phyloP scores from a whole-genome alignment of 2,888 invertebrate genomes.

The Campoplex capitator region DNA sequence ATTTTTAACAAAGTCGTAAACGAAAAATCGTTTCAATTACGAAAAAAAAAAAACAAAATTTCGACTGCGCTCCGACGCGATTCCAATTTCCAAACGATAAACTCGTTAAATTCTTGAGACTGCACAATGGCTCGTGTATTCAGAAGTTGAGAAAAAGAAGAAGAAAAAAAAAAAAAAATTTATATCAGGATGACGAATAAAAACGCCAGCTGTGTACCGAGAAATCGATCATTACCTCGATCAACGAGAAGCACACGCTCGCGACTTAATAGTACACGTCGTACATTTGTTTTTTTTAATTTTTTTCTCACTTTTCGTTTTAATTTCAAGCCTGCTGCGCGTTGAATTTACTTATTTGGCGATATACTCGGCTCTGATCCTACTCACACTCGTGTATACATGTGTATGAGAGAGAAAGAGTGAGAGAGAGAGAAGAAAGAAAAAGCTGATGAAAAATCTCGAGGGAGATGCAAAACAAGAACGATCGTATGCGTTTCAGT shows the following conservation, averaged over 20 bases:
- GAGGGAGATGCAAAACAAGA: conserved; percentile 20
- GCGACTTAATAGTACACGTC: background rate
- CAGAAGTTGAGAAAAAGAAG: background rate
- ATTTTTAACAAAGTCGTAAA: background rate
- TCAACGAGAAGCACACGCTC: conserved; percentile 21
- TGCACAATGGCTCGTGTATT: background rate
- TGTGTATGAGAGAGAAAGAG: background rate
- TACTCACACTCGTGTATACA: background rate
- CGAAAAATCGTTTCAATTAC: background rate
- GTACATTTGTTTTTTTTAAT: background rate
- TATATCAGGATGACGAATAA: conserved; percentile 44
- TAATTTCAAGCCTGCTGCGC: background rate
- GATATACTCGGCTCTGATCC: conserved; percentile 26
- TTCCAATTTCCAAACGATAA: background rate
- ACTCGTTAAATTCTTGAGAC: conserved; percentile 13
- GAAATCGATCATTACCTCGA: conserved; percentile 50
- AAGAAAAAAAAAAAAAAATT: conserved; percentile 12
- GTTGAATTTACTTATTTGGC: conserved; percentile 54
- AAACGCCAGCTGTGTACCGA: conserved; percentile 52
- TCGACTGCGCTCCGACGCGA: background rate
- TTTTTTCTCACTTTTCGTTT: background rate
- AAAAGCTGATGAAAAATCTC: background rate
- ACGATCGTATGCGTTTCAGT: conserved; percentile 15
- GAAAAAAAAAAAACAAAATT: background rate
- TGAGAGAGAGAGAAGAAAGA: background rate